Conservation (phyloP, 2,797 vertebrate species). For the Gouania willdenowi region DNA sequence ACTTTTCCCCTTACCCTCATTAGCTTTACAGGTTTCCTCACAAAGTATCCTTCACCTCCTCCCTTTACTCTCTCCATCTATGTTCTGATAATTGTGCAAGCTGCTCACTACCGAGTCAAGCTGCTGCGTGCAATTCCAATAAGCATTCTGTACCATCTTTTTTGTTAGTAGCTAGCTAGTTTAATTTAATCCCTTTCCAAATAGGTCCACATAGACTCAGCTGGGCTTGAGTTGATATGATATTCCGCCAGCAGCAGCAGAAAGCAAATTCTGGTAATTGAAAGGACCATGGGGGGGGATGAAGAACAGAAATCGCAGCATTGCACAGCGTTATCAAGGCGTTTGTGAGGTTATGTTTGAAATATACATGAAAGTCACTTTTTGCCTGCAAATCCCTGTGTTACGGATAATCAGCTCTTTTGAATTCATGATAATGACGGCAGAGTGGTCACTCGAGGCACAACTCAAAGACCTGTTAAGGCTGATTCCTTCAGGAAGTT, state of each 20-base stretch:
- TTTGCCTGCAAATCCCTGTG: conserved; percentile 2
- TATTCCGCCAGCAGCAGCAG: conserved; percentile 45
- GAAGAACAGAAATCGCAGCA: conserved; percentile 16
- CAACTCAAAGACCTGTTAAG: conserved; percentile 1
- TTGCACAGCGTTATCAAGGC: conserved; percentile 15
- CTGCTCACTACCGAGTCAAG: conserved; percentile 48
- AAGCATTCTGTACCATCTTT: conserved; percentile 50
- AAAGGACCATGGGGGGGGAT: conserved; percentile 39
- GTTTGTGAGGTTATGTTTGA: conserved; percentile 25
- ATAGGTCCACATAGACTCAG: conserved; percentile 43
- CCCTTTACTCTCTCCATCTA: conserved; percentile 5
- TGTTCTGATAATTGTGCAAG: conserved; percentile 49
- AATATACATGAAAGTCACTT: conserved; percentile 34
- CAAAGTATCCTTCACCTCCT: neutral
- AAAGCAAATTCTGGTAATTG: conserved; percentile 65
- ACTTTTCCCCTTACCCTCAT: neutral
- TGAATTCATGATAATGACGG: conserved; percentile 12
- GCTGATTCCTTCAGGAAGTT: neutral
- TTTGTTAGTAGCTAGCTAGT: conserved; percentile 57
- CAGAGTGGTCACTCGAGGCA: conserved; percentile 14
- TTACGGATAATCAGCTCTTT: conserved; percentile 18
- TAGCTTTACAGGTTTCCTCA: neutral
- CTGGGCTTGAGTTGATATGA: conserved; percentile 22
- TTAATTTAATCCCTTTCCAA: conserved; percentile 47
- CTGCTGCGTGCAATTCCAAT: conserved; percentile 40